Evolutionary conservation across 1,140 invertebrate genomes (phyloP).

Genomic region (Akabosia matsudoensis): DNA sequence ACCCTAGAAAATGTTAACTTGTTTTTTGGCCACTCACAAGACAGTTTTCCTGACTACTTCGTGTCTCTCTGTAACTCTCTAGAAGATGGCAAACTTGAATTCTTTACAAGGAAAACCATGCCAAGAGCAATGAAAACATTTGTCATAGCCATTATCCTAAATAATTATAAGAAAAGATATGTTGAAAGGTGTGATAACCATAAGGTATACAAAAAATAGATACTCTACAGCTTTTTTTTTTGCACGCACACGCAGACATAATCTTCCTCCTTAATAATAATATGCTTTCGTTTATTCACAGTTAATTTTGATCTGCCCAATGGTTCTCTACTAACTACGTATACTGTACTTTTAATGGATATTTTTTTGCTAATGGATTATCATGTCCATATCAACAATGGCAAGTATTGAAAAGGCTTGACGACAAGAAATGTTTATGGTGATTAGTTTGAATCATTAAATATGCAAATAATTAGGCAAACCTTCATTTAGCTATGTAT

Average conservation of each 20-base stretch:
- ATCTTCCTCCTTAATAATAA: no score
- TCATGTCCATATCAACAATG: background rate
- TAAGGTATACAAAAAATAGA: background rate
- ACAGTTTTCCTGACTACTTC: no score
- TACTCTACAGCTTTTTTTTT: no score
- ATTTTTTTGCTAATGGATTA: slow-evolving; percentile 4
- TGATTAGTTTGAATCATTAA: slow-evolving; percentile 14
- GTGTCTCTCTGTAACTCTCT: no score
- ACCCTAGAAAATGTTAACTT: no score
- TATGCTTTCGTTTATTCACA: no score
- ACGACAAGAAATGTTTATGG: background rate
- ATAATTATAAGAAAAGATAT: background rate
- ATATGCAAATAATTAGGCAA: slow-evolving; percentile 21
- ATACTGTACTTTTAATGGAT: background rate
- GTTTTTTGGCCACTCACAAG: no score
- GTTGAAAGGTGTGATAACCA: slow-evolving; percentile 18
- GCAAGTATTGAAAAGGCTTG: background rate
- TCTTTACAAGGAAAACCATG: no score
- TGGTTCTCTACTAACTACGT: background rate
- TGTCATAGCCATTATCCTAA: slow-evolving; percentile 2
- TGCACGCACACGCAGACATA: background rate
- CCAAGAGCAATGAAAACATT: slow-evolving; percentile 14
- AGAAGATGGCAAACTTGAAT: no score
- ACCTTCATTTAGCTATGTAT: background rate
- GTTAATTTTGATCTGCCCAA: no score